phyloP scores from a whole-genome alignment of 2,888 invertebrate species.

The Yponomeuta malinellus region DNA sequence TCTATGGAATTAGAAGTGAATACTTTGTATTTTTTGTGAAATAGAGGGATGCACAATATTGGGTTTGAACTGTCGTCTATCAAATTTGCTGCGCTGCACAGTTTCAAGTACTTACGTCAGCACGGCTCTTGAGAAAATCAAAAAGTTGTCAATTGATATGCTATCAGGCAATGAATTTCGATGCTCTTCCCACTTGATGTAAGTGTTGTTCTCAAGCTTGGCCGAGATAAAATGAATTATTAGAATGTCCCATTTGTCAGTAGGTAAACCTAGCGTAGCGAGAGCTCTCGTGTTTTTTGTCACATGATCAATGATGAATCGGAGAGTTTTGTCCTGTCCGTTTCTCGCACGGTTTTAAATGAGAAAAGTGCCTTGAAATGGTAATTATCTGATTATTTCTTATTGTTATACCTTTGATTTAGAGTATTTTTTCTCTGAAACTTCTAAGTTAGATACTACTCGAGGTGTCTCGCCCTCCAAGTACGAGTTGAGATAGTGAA shows the following conservation, averaged over 20 bases:
- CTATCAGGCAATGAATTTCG: not conserved
- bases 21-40: not conserved
- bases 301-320: constrained; percentile 26
- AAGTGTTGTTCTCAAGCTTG: not conserved
- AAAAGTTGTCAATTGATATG: not conserved
- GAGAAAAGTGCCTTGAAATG: constrained; percentile 27
- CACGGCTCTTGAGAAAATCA: constrained; percentile 8
- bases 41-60: not conserved
- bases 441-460: constrained; percentile 25
- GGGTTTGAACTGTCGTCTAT: not conserved
- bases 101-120: constrained; percentile 14
- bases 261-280: constrained; percentile 21
- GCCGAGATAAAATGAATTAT: constrained; percentile 8
- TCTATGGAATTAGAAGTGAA: not conserved
- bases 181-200: constrained; percentile 5
- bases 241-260: constrained; percentile 22
- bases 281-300: constrained; percentile 24
- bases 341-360: constrained; percentile 23
- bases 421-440: constrained; percentile 22
- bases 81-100: not conserved
- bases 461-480: constrained; percentile 25
- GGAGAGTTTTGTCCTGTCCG: constrained; percentile 21
- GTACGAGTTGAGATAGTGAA: constrained; percentile 22
- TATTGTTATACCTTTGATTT: constrained; percentile 26
- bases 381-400: constrained; percentile 24